Percentiles rank a stretch among this genome's conserved stretches.
These are phyloP conservation scores for Myiagra hebetior DNA, from an alignment of 2,113 vertebrate species.

Conservation along the genomic window DNA sequence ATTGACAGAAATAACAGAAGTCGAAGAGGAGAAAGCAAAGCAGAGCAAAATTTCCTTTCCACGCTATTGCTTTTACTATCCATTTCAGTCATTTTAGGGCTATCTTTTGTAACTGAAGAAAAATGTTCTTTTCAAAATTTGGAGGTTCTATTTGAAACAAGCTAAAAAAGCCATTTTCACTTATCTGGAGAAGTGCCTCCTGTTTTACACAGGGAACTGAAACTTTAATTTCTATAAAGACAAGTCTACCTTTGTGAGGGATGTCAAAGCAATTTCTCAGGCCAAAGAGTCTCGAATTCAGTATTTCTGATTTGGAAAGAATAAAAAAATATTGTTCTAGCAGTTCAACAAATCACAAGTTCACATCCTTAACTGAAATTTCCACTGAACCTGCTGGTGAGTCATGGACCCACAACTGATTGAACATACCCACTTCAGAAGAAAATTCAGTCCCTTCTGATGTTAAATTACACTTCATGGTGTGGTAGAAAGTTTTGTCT, in stretches of 20 bases:
- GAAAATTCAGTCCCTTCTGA: background rate
- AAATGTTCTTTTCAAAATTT: background rate
- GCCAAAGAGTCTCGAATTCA: background rate
- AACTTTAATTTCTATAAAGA: background rate
- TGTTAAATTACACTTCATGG: background rate
- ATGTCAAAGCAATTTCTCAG: background rate
- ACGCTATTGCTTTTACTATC: background rate
- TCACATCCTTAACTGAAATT: background rate
- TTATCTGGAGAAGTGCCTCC: background rate
- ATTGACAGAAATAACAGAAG: background rate
- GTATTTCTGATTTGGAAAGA: background rate
- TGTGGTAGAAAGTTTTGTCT: background rate
- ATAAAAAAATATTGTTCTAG: background rate
- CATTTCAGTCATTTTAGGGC: background rate
- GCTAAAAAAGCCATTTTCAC: background rate
- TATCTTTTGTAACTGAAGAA: background rate
- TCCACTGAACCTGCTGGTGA: background rate
- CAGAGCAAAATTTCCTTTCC: background rate
- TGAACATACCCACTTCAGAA: background rate
- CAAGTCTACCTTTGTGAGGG: accelerated
- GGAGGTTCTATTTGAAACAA: background rate
- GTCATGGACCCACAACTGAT: background rate
- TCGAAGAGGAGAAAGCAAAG: background rate
- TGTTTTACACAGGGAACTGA: background rate
- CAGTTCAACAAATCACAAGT: background rate